Conservation (phyloP, 2,113 vertebrate genomes). For the Xenus cinereus region DNA sequence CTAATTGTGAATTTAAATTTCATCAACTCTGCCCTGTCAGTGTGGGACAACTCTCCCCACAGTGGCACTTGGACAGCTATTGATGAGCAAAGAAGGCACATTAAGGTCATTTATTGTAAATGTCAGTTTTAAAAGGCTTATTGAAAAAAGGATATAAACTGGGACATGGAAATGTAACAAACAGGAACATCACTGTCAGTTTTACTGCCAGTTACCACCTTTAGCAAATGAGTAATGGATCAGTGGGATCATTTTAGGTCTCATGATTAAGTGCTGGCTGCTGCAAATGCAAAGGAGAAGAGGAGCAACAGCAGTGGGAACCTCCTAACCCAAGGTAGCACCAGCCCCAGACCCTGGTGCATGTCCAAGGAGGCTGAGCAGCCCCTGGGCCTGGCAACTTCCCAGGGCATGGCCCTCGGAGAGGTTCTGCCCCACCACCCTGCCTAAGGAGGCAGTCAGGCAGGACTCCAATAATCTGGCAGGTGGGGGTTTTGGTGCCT, state of each 20-base stretch:
- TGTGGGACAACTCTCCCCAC: not conserved
- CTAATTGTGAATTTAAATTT: not conserved
- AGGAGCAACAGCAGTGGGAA: not conserved
- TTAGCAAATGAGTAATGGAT: not conserved
- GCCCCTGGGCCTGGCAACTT: not conserved
- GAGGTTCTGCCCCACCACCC: not conserved
- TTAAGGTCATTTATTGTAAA: not conserved
- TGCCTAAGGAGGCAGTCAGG: not conserved
- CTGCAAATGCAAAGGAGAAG: not conserved
- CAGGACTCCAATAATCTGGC: not conserved
- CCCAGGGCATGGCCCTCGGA: not conserved
- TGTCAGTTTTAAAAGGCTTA: not conserved
- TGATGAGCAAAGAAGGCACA: not conserved
- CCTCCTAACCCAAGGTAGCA: not conserved
- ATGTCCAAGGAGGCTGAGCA: not conserved
- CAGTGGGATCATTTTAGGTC: not conserved
- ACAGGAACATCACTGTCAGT: not conserved
- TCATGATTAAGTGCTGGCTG: not conserved
- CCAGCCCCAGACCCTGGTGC: fast-evolving
- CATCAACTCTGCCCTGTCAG: not conserved
- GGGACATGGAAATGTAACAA: not conserved
- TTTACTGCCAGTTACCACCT: not conserved
- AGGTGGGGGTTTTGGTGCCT: not conserved
- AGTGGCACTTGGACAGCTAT: not conserved
- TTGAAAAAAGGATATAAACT: not conserved